Base-by-base conservation (phyloP, 2,888 invertebrate genomes). In the Chelonus formosanus region DNA sequence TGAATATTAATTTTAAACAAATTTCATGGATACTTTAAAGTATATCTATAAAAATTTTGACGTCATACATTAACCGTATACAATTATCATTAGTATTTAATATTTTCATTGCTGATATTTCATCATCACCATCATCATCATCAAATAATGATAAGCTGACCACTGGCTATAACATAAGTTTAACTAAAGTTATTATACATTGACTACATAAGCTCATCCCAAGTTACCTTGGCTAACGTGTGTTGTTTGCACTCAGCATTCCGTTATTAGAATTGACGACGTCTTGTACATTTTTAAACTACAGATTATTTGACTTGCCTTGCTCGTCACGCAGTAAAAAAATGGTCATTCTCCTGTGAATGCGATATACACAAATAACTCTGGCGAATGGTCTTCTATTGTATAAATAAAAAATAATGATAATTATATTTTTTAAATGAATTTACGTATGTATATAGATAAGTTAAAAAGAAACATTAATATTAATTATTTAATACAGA, bases 161-260 rank as follows among this genome's bases (percentile, higher is more conserved):
- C 44, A n/a, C n/a, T 45, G 20, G 20, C 32, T 53, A 53, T 34
- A 34, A 36, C 47, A 4, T 35, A n/a, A 45, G 20, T 20, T 20
- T 20, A 20, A 20, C 20, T 20, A 40, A 40, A 40, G 3, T 40
- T 40, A 6, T 40, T 6, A 40, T 40, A 5, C 6, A 40, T 55
- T 7, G 35, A 40, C 6, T 60, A 8, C 1, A 50, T 34, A 54
- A 52, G 32, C 45, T 54, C 43, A 52, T 57, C 56, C 44, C 36
- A 3, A 10, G 53, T 67, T 57, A 62, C 57, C 62, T 62, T 52
- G 62, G 45, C 45, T 45, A 48, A 67, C 45, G 54, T 40, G 55
- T 43, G 62, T 43, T 53, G 52, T 67, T 67, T 63, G 62, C 67
- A 67, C 58, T 63, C 58, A 44, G 58, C 52, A 67, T 63, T 67